Base-by-base conservation (phyloP, 1,140 invertebrate species). In the Macrotrachela quadricornifera region DNA sequence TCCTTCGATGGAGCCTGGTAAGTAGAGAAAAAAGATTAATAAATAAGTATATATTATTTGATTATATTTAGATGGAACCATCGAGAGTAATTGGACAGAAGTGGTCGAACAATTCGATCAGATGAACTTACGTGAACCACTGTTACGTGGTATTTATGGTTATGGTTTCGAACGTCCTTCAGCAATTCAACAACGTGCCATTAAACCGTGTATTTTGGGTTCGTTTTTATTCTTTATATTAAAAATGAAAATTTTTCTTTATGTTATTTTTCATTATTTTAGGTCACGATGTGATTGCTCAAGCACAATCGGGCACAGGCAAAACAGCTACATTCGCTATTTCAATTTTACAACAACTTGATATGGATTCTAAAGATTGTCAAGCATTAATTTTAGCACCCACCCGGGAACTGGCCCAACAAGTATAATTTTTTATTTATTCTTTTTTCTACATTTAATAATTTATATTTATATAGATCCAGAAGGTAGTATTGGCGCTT, bases 91-190 rank as follows among this genome's bases (percentile, higher is more conserved):
- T 64, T 73, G 66, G 60, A 66, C 73, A 59, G 63, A 79, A 72
- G 78, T 95, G 57, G 81, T 88, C 54, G 88, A 94, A 62, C 92
- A 83, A 67, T 99, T 99, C 70, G 92, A 99, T 78, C 84, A 95
- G 68, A 97, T 99, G 92, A 80, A 83, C 63, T 75, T 99, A 57
- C 86, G 85, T 63, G 71, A 73, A 60, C 82, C 88, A 66, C 76
- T 99, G 38, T 73, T 97, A 15, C 76, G 92, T 71, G 94, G 94
- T 71, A 96, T 99, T 61, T 99, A 96, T 72, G 87, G 86, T 58
- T 97, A 97, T 76, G 94, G 94, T 80, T 99, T 99, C 74, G 94
- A 99, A 71, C 95, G 95, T 67, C 94, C 94, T 55, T 99, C 94
- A 12, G 90, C 92, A 60, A 99, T 99, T 71, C 94, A 99, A 70